Base-by-base conservation (phyloP, 2,888 invertebrate genomes). In the Craniophora ligustri region DNA sequence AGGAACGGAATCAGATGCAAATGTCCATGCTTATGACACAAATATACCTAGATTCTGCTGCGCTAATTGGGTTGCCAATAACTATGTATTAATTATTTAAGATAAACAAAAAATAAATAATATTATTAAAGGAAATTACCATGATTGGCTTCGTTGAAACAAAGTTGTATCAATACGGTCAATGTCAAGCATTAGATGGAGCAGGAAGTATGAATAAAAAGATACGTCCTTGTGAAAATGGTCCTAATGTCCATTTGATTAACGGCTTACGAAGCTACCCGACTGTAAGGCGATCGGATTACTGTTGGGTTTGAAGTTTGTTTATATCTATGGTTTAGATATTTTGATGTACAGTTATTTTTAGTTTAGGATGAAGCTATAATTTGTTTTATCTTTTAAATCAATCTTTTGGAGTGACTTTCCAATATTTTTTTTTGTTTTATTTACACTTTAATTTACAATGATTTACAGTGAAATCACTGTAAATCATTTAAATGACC, bases 211-310 rank as follows among this genome's bases (percentile, higher is more conserved):
- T 15, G 2, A 39, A 14, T n/a, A 5, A 54, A 14, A 30, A 26
- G 13, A 32, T 8, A 23, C 10, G 41, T 30, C 41, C 41, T 60
- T 60, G 42, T 39, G 15, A 60, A 34, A 3, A 34, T 23, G 8
- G 15, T 39, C 19, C 13, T 54, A 39, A 55, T 14, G 23, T 0
- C 6, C 30, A 59, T 54, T 60, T 54, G 32, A 54, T 60, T 19
- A 46, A 2, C 14, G 13, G 23, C 28, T 40, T 59, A 32, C 53
- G 21, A 32, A 38, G 23, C 30, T n/a, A 23, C 6, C 1, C 7
- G n/a, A 23, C 5, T 59, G 10, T 38, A 41, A 21, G 18, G 14
- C 6, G 44, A 51, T 54, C 28, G 1, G 18, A 46, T 53, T 46
- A 32, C 8, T 4, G 8, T 26, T 2, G 3, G 19, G 7, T 36